phyloP scores from a whole-genome alignment of 2,888 invertebrate species.

The Eilema depressum region DNA sequence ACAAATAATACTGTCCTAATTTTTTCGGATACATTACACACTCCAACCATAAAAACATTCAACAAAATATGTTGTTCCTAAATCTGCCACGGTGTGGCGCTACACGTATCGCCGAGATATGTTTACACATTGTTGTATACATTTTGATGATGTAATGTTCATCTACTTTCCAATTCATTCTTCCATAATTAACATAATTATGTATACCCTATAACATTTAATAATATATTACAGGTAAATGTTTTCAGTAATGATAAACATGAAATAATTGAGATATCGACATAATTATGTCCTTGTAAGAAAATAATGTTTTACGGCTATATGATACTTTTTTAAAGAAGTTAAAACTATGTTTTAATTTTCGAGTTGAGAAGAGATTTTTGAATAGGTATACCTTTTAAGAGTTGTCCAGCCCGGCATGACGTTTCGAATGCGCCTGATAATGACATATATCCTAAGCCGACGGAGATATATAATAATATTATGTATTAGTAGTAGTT shows the following conservation, averaged over 20 bases:
- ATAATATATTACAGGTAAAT: neutral
- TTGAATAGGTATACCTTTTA: neutral
- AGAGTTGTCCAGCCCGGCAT: neutral
- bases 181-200: neutral
- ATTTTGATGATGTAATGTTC: neutral
- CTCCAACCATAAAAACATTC: neutral
- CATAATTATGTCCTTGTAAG: neutral
- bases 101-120: conserved; percentile 10
- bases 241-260: neutral
- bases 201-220: neutral
- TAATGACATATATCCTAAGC: neutral
- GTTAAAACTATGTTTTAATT: neutral
- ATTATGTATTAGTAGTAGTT: no score
- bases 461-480: neutral
- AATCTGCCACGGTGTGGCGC: conserved; percentile 38
- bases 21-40: neutral
- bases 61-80: conserved; percentile 24
- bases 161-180: neutral
- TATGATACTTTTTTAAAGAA: neutral
- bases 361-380: neutral
- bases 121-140: neutral
- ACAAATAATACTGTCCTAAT: neutral
- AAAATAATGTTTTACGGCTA: neutral
- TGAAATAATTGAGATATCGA: neutral
- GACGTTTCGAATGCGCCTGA: neutral